These are phyloP conservation scores for Ganaspis brasiliensis DNA, from an alignment of 2,888 invertebrate species.

Conservation along the genomic window DNA sequence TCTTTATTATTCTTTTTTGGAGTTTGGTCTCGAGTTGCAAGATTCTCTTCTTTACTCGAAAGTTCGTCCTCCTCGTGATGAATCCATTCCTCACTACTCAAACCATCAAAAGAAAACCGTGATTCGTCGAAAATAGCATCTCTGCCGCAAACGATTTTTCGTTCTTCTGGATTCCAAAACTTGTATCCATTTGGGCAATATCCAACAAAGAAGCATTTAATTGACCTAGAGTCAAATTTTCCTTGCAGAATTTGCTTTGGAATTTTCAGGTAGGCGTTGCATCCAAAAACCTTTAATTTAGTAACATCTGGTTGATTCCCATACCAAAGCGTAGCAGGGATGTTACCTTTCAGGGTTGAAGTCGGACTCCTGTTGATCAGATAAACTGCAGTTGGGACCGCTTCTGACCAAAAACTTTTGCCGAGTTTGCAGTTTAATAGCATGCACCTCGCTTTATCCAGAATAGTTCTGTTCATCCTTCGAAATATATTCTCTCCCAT, in stretches of 20 bases:
- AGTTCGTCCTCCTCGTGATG: no score
- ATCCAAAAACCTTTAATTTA: slow-evolving; percentile 64
- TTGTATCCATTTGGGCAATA: slow-evolving; percentile 60
- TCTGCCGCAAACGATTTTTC: neutral
- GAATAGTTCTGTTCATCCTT: no score
- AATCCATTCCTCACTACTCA: no score
- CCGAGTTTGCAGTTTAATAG: slow-evolving; percentile 68
- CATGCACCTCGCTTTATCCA: slow-evolving; percentile 75
- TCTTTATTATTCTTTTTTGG: no score
- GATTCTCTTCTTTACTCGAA: no score
- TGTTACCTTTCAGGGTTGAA: slow-evolving; percentile 51
- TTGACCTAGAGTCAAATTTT: slow-evolving; percentile 61
- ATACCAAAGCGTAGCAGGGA: slow-evolving; percentile 64
- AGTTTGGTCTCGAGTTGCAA: no score
- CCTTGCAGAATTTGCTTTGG: no score
- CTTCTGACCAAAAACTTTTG: slow-evolving; percentile 74
- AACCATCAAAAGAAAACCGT: neutral
- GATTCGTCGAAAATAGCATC: slow-evolving; percentile 4
- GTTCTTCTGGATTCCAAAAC: slow-evolving; percentile 58
- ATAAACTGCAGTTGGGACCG: slow-evolving; percentile 63
- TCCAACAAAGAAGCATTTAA: slow-evolving; percentile 58
- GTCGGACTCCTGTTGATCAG: slow-evolving; percentile 65
- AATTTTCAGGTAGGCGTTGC: slow-evolving; percentile 55
- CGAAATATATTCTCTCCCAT: no score
- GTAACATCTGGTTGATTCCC: slow-evolving; percentile 57